Evolutionary conservation across 2,797 vertebrate species (phyloP).

Genomic region (Pteronotus mesoamericanus): DNA sequence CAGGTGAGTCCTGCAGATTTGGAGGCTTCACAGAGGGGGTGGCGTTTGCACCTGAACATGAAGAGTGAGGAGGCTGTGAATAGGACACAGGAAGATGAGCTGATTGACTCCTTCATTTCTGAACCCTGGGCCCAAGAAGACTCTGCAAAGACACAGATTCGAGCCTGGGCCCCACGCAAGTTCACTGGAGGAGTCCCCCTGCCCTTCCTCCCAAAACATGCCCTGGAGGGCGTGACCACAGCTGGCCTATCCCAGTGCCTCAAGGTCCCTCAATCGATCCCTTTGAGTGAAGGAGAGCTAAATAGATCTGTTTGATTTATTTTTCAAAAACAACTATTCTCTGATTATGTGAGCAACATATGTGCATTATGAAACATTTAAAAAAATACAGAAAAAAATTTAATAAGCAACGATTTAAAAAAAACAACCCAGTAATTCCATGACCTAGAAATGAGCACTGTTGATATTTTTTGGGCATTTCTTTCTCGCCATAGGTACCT

Average conservation of each 20-base stretch:
- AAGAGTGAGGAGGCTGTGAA: not conserved
- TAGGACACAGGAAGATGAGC: not conserved
- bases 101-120: not conserved
- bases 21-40: not conserved
- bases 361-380: not conserved
- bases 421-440: not conserved
- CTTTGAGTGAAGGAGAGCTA: not conserved
- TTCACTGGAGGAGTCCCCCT: not conserved
- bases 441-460: not conserved
- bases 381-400: not conserved
- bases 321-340: not conserved
- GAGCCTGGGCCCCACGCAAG: not conserved
- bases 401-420: not conserved
- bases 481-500: not conserved
- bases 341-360: not conserved
- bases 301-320: not conserved
- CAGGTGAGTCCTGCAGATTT: not conserved
- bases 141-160: not conserved
- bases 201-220: rapidly evolving
- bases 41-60: not conserved
- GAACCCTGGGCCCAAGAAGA: not conserved
- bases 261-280: not conserved
- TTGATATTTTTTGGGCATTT: not conserved
- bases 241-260: not conserved
- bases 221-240: not conserved